These are phyloP conservation scores for Danio albolineatus DNA, from an alignment of 2,797 vertebrate genomes.

Conservation along the genomic window DNA sequence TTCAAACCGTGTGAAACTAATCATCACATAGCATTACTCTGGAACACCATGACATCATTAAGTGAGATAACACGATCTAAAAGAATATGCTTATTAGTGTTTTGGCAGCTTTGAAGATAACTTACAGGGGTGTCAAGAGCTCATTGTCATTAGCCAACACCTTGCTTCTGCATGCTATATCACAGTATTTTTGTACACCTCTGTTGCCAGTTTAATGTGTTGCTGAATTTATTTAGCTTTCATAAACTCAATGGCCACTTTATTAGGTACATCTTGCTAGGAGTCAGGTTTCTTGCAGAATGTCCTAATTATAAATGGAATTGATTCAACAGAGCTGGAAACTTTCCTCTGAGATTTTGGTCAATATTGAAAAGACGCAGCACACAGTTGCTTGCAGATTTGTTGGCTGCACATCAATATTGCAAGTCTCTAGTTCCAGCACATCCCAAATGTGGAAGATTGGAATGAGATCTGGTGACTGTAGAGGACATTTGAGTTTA, in stretches of 20 bases:
- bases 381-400: too few relatives aligned
- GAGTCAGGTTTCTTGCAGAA: too few relatives aligned
- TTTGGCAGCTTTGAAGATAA: constrained; percentile 13
- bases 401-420: too few relatives aligned
- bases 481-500: too few relatives aligned
- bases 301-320: background rate
- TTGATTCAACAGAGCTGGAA: background rate
- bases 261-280: too few relatives aligned
- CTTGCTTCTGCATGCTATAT: background rate
- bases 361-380: background rate
- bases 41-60: constrained; percentile 23
- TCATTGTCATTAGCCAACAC: background rate
- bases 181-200: background rate
- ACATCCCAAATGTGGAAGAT: too few relatives aligned
- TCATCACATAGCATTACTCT: constrained; percentile 10
- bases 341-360: background rate
- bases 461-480: too few relatives aligned
- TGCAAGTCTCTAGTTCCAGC: too few relatives aligned
- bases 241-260: too few relatives aligned
- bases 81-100: background rate
- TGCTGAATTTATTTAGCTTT: background rate
- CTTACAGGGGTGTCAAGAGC: too few relatives aligned
- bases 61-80: constrained; percentile 20
- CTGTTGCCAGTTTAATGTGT: background rate
- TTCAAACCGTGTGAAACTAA: constrained; percentile 33